A percentile compares a stretch with the other conserved stretches of the same genome.
phyloP scores from a whole-genome alignment of 1,140 invertebrate species.

The Macrobrachium rosenbergii region DNA sequence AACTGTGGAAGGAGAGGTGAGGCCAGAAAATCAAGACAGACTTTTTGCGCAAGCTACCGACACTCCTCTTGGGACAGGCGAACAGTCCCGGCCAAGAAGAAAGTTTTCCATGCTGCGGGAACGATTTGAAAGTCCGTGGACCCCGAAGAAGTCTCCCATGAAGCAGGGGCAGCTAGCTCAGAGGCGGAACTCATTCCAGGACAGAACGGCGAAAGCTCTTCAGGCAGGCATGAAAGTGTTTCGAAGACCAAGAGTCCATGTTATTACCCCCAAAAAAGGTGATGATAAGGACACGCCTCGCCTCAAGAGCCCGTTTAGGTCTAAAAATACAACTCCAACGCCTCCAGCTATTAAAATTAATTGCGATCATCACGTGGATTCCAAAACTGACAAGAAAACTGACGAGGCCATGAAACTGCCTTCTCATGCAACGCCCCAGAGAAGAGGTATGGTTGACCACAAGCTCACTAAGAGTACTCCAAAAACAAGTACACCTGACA shows the following conservation, averaged over 20 bases:
- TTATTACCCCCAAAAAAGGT: constrained; percentile 60
- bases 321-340: constrained; percentile 40
- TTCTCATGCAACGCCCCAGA: constrained; percentile 42
- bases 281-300: constrained; percentile 51
- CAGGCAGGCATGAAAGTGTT: constrained; percentile 64
- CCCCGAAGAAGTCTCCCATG: constrained; percentile 70
- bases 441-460: constrained; percentile 33
- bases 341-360: constrained; percentile 26
- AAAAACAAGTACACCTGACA: constrained; percentile 61
- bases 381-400: constrained; percentile 6
- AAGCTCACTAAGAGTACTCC: constrained; percentile 41
- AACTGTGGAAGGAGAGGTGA: constrained; percentile 6
- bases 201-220: constrained; percentile 55
- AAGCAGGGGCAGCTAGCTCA: constrained; percentile 66
- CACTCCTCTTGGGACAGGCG: constrained; percentile 7
- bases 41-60: not conserved
- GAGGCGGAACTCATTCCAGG: constrained; percentile 57
- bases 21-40: not conserved
- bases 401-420: constrained; percentile 3
- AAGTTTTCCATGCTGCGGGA: constrained; percentile 77
- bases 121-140: constrained; percentile 72
- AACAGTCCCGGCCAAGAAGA: constrained; percentile 72
- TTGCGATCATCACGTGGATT: constrained; percentile 17
- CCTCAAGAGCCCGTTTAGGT: constrained; percentile 61
- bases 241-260: constrained; percentile 58